A percentile compares a stretch with the other conserved stretches of the same genome.
Evolutionary conservation across 2,113 vertebrate species (phyloP).

Genomic region (Ochotona curzoniae): DNA sequence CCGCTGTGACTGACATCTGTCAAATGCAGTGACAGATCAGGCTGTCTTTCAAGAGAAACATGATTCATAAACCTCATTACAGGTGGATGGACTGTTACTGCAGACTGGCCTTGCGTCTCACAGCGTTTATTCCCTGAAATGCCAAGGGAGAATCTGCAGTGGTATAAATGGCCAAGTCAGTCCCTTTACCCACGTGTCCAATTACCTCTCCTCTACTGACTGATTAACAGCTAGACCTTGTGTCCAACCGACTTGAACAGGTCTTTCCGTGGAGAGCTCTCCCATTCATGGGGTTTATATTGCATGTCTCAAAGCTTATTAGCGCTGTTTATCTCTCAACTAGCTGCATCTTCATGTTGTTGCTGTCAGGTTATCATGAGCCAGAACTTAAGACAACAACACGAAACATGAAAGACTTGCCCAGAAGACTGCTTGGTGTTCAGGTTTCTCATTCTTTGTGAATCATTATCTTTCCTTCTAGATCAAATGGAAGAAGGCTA

Average conservation of each 20-base stretch:
- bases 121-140: slow-evolving; percentile 51
- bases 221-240: not conserved
- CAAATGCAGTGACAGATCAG: slow-evolving; percentile 54
- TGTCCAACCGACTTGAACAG: not conserved
- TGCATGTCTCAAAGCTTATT: slow-evolving; percentile 4
- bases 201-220: slow-evolving; percentile 22
- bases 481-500: not conserved
- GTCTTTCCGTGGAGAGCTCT: not conserved
- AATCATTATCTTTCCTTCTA: slow-evolving; percentile 36
- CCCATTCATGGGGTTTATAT: slow-evolving; percentile 32
- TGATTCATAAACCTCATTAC: slow-evolving; percentile 66
- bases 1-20: slow-evolving; percentile 75
- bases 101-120: not conserved
- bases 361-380: slow-evolving; percentile 40
- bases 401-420: slow-evolving; percentile 24
- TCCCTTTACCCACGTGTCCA: not conserved
- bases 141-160: not conserved
- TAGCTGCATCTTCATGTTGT: slow-evolving; percentile 40
- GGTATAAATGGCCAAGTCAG: slow-evolving; percentile 39
- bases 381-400: slow-evolving; percentile 62
- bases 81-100: slow-evolving; percentile 21
- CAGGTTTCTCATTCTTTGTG: not conserved
- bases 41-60: slow-evolving; percentile 52
- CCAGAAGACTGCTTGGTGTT: not conserved
- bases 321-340: slow-evolving; percentile 51